phyloP scores from a whole-genome alignment of 2,888 invertebrate genomes.

The Amiota communis region DNA sequence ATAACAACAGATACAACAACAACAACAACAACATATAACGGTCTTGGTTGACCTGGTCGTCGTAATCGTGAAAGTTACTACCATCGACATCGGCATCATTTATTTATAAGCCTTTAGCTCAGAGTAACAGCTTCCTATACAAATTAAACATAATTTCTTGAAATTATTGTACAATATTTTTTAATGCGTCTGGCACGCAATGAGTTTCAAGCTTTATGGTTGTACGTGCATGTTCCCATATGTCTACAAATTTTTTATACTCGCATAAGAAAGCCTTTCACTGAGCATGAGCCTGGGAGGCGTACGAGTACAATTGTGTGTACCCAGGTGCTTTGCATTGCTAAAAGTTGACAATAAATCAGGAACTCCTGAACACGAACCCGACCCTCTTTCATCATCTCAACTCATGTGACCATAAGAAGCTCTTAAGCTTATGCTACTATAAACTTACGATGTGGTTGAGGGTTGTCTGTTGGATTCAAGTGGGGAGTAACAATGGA shows the following conservation, averaged over 20 bases:
- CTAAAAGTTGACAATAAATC: no score
- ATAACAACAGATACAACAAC: neutral
- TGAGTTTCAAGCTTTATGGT: no score
- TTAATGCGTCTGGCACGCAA: constrained; percentile 27
- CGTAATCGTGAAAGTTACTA: neutral
- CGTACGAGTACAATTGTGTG: neutral
- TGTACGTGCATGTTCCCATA: no score
- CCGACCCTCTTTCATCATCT: no score
- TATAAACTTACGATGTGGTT: neutral
- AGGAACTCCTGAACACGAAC: no score
- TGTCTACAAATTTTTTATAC: neutral
- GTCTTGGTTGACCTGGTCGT: neutral
- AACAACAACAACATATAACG: neutral
- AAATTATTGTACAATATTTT: constrained; percentile 15
- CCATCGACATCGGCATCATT: neutral
- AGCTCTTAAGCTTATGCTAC: neutral
- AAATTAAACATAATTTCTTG: constrained; percentile 21
- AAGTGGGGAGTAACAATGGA: no score
- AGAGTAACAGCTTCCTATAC: neutral
- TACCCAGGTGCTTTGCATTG: neutral
- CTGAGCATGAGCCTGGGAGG: neutral
- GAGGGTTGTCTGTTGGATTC: constrained; percentile 2
- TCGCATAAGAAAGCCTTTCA: constrained; percentile 10
- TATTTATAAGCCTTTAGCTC: neutral
- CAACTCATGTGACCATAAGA: neutral